Conservation (phyloP, 23 tunicate genomes). For the Styela clava region DNA sequence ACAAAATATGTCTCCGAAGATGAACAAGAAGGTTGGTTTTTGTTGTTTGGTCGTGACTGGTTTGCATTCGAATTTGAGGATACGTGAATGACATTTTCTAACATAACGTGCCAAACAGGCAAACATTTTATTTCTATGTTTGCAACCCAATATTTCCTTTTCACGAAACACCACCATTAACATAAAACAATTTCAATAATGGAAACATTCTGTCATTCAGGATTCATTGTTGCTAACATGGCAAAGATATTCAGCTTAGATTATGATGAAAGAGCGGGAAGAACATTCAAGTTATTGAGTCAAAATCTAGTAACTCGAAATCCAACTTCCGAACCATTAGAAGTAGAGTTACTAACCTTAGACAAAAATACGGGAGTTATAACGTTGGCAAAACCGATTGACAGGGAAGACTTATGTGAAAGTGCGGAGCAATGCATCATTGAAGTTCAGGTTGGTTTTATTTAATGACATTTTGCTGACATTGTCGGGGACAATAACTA, state of each 20-base stretch:
- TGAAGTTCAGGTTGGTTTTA: conserved; percentile 41
- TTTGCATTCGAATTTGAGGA: too few relatives aligned
- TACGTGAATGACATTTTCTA: too few relatives aligned
- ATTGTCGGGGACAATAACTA: too few relatives aligned
- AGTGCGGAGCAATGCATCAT: conserved; percentile 35
- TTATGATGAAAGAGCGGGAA: conserved; percentile 11
- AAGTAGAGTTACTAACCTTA: conserved; percentile 10
- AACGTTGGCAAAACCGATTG: conserved; percentile 28
- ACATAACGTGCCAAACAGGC: too few relatives aligned
- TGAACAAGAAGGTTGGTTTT: neutral
- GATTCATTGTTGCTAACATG: conserved; percentile 52
- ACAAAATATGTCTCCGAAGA: neutral
- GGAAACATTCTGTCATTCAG: too few relatives aligned
- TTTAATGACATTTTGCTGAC: too few relatives aligned
- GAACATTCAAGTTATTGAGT: conserved; percentile 59
- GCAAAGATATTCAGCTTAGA: conserved; percentile 23
- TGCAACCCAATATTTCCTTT: too few relatives aligned
- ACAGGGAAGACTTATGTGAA: conserved; percentile 59
- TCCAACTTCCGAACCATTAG: neutral
- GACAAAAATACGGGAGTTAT: conserved; percentile 35
- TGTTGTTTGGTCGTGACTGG: too few relatives aligned
- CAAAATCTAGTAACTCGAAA: conserved; percentile 40
- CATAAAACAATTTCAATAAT: too few relatives aligned
- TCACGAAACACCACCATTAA: too few relatives aligned
- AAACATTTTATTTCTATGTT: too few relatives aligned